These are phyloP conservation scores for Sarcophaga peregrina DNA, from an alignment of 1,140 invertebrate species.

Conservation along the genomic window DNA sequence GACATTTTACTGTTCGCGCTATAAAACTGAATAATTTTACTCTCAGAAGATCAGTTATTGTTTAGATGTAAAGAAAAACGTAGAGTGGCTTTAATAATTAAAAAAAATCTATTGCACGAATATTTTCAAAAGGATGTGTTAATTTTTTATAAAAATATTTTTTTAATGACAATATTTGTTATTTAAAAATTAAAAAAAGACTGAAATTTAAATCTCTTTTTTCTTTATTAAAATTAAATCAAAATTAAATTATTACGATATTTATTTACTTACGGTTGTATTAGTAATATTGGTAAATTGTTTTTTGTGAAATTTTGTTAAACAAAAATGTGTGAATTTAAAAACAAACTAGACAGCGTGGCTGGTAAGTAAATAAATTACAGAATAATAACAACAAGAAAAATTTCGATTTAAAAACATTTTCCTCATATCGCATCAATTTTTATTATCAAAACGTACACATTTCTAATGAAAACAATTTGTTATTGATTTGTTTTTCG, in stretches of 20 bases:
- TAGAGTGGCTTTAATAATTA: conserved; percentile 21
- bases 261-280: not conserved
- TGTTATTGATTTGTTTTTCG: not conserved
- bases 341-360: conserved; percentile 35
- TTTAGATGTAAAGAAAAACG: conserved; percentile 42
- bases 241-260: not conserved
- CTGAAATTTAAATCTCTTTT: not conserved
- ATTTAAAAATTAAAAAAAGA: not conserved
- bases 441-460: not conserved
- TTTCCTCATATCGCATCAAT: not conserved
- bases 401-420: not conserved
- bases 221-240: not conserved
- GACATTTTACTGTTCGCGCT: conserved; percentile 5
- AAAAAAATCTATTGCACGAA: not conserved
- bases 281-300: not conserved
- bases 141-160: not conserved
- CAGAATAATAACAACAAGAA: too few relatives aligned
- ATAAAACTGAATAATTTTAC: conserved; percentile 40
- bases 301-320: conserved; percentile 3
- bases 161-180: not conserved
- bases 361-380: conserved; percentile 34
- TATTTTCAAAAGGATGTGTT: not conserved
- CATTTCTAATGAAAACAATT: too few relatives aligned
- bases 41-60: conserved; percentile 43
- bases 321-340: conserved; percentile 46